phyloP scores from a whole-genome alignment of 2,113 vertebrate genomes.

The Paracanthobrama guichenoti region DNA sequence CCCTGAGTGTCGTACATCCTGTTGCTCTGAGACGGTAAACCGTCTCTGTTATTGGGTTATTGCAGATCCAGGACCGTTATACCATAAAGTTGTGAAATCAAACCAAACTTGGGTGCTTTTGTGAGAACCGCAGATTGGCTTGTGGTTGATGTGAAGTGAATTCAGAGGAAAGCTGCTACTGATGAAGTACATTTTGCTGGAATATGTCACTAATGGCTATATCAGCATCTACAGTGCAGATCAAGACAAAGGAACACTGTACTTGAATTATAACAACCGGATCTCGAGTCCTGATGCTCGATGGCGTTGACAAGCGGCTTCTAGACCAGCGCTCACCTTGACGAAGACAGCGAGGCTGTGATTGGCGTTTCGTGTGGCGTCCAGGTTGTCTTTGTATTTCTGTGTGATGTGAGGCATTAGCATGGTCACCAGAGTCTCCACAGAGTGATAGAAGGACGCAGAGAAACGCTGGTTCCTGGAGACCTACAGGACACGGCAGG shows the following conservation, averaged over 20 bases:
- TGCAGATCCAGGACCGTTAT: background rate
- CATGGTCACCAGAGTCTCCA: constrained; percentile 97
- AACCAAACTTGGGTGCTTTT: background rate
- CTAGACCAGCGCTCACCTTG: constrained; percentile 78
- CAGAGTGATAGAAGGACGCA: constrained; percentile 90
- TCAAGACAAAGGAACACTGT: background rate
- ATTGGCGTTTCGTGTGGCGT: constrained; percentile 94
- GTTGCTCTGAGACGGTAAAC: background rate
- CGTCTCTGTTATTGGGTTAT: background rate
- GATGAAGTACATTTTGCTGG: background rate
- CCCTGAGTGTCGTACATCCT: background rate
- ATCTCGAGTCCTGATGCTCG: background rate
- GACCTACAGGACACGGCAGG: constrained; percentile 72
- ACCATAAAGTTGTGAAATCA: background rate
- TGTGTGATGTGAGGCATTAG: constrained; percentile 96
- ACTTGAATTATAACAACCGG: background rate
- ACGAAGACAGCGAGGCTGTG: constrained; percentile 95
- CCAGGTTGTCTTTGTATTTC: constrained; percentile 96
- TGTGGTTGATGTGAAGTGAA: background rate
- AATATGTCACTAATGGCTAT: background rate
- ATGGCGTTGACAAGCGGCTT: background rate
- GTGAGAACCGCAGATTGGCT: background rate
- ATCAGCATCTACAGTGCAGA: background rate
- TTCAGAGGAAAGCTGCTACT: background rate
- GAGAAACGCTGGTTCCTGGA: constrained; percentile 96